Percentiles rank a stretch among this genome's conserved stretches.
Conservation (phyloP, 2,113 vertebrate species). For the Trematocara variabile region DNA sequence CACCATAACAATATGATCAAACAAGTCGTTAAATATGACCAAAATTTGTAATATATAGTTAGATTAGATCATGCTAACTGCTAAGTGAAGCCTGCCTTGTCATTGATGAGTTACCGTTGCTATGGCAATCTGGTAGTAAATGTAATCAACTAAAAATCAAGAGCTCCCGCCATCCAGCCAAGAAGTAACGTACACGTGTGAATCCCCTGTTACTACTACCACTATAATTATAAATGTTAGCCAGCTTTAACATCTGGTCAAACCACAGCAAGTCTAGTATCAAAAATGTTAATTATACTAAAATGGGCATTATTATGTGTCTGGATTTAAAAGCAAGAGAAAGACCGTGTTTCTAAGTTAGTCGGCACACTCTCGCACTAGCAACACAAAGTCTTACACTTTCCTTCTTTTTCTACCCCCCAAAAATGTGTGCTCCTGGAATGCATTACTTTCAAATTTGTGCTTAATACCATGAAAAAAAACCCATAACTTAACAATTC, state of each 20-base stretch:
- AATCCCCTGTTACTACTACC: not conserved
- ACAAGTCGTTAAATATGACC: not conserved
- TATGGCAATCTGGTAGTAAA: not conserved
- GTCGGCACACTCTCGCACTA: not conserved
- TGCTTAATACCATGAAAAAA: not conserved
- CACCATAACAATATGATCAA: not conserved
- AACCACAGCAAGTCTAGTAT: not conserved
- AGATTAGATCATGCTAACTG: not conserved
- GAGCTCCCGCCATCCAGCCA: not conserved
- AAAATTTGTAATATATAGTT: not conserved
- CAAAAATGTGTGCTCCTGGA: fast-evolving
- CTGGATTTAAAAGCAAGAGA: not conserved
- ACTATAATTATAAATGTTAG: not conserved
- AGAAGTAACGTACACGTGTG: not conserved
- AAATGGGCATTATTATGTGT: not conserved
- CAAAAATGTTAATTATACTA: not conserved
- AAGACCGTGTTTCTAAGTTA: not conserved
- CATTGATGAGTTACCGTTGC: fast-evolving
- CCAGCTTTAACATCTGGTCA: not conserved
- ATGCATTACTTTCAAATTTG: not conserved
- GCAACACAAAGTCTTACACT: not conserved
- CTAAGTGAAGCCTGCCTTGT: not conserved
- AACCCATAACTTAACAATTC: fast-evolving
- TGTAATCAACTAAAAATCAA: not conserved
- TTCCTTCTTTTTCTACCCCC: not conserved